Evolutionary conservation across 2,113 vertebrate species (phyloP).

Genomic region (Microcebus tavaratra): DNA sequence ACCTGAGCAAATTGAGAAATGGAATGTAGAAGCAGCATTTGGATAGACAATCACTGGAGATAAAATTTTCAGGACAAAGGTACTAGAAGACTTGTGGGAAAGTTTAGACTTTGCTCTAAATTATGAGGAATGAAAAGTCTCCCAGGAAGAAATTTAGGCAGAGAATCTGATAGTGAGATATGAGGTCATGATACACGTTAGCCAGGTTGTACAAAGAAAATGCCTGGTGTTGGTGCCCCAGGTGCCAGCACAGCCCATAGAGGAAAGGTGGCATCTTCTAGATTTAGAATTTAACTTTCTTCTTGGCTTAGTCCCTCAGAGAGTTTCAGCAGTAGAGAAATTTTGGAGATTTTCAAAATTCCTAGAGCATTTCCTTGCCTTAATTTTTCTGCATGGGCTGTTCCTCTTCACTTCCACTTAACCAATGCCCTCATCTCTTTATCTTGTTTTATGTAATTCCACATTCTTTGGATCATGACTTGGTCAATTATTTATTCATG

Average conservation of each 20-base stretch:
- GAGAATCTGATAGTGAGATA: neutral
- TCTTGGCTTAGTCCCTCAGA: neutral
- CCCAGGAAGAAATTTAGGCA: neutral
- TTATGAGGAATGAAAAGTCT: neutral
- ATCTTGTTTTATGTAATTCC: too few species aligned
- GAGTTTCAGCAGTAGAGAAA: neutral
- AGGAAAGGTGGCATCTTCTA: neutral
- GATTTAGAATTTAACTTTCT: neutral
- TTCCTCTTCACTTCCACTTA: too few species aligned
- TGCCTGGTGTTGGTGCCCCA: fast-evolving
- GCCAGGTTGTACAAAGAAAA: neutral
- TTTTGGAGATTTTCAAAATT: neutral
- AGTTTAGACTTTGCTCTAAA: neutral
- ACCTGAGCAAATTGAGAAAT: neutral
- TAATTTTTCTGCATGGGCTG: too few species aligned
- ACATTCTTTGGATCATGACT: too few species aligned
- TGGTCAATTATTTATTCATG: too few species aligned
- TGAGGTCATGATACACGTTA: neutral
- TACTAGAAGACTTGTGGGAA: neutral
- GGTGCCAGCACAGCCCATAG: neutral
- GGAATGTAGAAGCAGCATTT: neutral
- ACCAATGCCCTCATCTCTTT: too few species aligned
- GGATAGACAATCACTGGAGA: neutral
- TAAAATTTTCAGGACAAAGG: neutral
- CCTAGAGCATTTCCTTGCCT: too few species aligned